Conservation (phyloP, 2,113 vertebrate genomes). For the Heterotis niloticus region DNA sequence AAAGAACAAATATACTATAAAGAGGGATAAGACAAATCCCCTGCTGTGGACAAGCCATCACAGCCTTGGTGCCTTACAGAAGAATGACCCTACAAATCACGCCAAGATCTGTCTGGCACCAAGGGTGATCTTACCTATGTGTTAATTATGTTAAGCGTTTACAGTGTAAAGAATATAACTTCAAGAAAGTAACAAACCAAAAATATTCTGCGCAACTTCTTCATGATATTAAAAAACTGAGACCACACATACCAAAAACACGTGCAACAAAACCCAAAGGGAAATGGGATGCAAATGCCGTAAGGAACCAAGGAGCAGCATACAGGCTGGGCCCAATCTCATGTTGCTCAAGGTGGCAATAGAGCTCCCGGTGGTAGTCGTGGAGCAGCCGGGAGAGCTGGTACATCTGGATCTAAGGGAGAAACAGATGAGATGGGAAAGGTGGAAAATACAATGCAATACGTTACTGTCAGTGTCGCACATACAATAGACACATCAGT, state of each 20-base stretch:
- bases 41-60: not conserved
- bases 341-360: conserved; percentile 90
- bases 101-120: not conserved
- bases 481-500: not conserved
- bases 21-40: not conserved
- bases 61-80: not conserved
- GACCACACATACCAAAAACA: conserved; percentile 85
- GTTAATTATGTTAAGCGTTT: not conserved
- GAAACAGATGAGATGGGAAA: not conserved
- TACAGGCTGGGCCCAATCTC: conserved; percentile 96
- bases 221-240: not conserved
- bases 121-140: not conserved
- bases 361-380: conserved; percentile 87
- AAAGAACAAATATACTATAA: not conserved
- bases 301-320: conserved; percentile 96
- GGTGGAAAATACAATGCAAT: not conserved
- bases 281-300: conserved; percentile 94
- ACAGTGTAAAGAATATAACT: not conserved
- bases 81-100: not conserved
- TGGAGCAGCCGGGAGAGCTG: conserved; percentile 95
- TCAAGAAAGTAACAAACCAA: not conserved
- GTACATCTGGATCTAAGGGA: conserved; percentile 74
- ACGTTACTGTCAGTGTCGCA: not conserved
- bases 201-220: not conserved
- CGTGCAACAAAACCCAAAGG: conserved; percentile 92